Conservation (phyloP, 2,113 vertebrate genomes). For the Dryoscopus gambensis region DNA sequence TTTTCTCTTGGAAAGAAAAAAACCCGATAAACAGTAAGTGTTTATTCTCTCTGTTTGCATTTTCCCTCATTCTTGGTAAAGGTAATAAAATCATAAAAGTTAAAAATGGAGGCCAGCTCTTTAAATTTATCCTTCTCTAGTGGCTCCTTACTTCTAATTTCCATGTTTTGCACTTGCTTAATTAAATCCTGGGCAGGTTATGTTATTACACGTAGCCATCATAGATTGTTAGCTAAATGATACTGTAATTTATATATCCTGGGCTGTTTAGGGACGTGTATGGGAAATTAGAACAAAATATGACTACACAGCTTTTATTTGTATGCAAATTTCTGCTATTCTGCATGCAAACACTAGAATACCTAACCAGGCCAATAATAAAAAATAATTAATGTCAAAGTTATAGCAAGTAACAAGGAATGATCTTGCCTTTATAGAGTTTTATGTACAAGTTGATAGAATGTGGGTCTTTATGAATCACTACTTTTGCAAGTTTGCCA, state of each 20-base stretch:
- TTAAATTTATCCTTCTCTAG: constrained; percentile 39
- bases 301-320: not conserved
- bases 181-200: constrained; percentile 39
- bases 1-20: not conserved
- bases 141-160: constrained; percentile 42
- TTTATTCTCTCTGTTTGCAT: not conserved
- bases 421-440: not conserved
- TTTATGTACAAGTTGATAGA: not conserved
- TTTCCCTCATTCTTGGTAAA: not conserved
- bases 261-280: not conserved
- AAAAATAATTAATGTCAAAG: not conserved
- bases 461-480: not conserved
- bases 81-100: constrained; percentile 6
- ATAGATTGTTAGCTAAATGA: constrained; percentile 19
- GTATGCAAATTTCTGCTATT: not conserved
- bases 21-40: not conserved
- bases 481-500: not conserved
- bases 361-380: not conserved
- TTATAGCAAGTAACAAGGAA: not conserved
- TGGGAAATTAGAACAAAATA: constrained; percentile 11
- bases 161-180: constrained; percentile 12
- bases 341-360: not conserved
- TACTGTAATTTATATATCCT: constrained; percentile 14
- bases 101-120: not conserved
- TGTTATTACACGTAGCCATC: not conserved